A percentile compares a stretch with the other conserved stretches of the same genome.
These are phyloP conservation scores for Verasper variegatus DNA, from an alignment of 2,113 vertebrate species.

Conservation along the genomic window DNA sequence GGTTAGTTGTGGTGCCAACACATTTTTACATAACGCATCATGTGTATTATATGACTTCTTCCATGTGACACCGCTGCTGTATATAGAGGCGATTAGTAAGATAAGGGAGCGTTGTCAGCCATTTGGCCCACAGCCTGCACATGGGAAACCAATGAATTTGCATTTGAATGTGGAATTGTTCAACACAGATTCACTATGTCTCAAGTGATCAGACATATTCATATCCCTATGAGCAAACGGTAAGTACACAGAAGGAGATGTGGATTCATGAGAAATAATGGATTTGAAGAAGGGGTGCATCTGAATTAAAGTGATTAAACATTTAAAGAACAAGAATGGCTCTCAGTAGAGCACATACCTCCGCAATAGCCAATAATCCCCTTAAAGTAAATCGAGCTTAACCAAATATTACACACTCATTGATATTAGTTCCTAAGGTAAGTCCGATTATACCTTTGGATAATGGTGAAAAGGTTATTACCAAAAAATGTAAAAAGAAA, in stretches of 20 bases:
- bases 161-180: neutral
- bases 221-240: neutral
- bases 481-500: too few species aligned
- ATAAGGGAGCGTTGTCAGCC: neutral
- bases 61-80: neutral
- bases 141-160: conserved; percentile 1
- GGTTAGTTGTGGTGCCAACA: neutral
- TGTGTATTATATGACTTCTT: neutral
- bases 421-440: too few species aligned
- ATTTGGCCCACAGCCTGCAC: neutral
- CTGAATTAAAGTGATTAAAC: neutral
- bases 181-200: neutral
- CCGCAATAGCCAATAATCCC: too few species aligned
- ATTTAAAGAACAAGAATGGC: neutral
- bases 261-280: neutral
- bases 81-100: neutral
- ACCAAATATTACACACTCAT: too few species aligned
- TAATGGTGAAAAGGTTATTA: too few species aligned
- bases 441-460: too few species aligned
- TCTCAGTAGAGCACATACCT: too few species aligned
- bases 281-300: neutral
- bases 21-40: neutral
- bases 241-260: neutral
- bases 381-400: too few species aligned
- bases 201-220: neutral